Conservation (phyloP, 2,797 vertebrate species). For the Platalea minor region DNA sequence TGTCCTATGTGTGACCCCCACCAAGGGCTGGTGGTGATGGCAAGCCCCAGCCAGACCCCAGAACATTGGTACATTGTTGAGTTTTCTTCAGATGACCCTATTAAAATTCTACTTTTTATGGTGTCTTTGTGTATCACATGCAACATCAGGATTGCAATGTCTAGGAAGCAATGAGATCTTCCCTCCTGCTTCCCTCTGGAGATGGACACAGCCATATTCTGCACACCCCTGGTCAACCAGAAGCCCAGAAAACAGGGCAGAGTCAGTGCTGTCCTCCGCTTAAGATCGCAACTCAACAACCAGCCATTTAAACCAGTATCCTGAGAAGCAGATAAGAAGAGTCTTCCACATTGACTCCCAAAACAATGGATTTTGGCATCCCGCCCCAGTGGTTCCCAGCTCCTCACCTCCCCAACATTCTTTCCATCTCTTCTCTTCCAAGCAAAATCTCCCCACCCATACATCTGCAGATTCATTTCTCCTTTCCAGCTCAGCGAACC, state of each 20-base stretch:
- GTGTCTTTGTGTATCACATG: background rate
- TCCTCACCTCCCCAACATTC: background rate
- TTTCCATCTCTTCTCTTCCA: background rate
- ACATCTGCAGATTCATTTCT: background rate
- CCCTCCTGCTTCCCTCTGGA: background rate
- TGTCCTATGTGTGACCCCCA: background rate
- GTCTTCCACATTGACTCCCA: background rate
- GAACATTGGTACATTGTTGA: background rate
- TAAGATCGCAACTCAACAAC: background rate
- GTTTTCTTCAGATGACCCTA: background rate
- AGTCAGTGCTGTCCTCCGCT: background rate
- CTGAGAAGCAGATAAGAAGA: background rate
- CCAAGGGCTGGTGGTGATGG: background rate
- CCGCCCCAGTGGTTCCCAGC: background rate
- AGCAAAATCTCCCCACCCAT: background rate
- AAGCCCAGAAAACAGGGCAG: background rate
- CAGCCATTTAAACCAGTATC: background rate
- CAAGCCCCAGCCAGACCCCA: background rate
- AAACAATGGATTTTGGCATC: background rate
- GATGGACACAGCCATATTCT: background rate
- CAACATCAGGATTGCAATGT: background rate
- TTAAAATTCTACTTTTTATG: background rate
- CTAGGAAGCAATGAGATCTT: background rate
- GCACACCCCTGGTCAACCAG: background rate
- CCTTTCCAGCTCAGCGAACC: background rate